Percentiles rank a stretch among this genome's conserved stretches.
phyloP scores from a whole-genome alignment of 2,797 vertebrate genomes.

The Microctenopoma stevenorrisi region DNA sequence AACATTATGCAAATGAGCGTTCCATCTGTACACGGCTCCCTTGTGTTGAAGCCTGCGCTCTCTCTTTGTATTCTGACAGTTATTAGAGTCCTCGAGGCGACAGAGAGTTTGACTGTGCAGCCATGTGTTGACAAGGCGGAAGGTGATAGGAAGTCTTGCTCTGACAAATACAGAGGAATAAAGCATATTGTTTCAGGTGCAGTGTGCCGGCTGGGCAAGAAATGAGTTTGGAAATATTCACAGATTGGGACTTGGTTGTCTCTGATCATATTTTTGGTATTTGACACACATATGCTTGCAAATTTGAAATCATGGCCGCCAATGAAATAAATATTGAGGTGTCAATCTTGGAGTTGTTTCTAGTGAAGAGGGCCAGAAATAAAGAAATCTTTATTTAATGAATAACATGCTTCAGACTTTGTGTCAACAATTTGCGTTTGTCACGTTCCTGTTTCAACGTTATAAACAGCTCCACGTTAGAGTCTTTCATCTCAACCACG shows the following conservation, averaged over 20 bases:
- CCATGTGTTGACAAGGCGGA: constrained; percentile 32
- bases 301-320: neutral
- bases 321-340: too few species aligned
- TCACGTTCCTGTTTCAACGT: neutral
- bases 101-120: constrained; percentile 25
- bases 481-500: neutral
- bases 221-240: constrained; percentile 3
- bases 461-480: too few species aligned
- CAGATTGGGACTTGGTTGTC: too few species aligned
- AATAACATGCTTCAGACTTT: neutral
- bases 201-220: constrained; percentile 23
- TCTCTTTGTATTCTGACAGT: constrained; percentile 26
- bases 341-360: too few species aligned
- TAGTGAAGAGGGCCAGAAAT: too few species aligned
- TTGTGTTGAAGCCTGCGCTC: constrained; percentile 11
- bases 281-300: too few species aligned
- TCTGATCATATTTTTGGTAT: too few species aligned
- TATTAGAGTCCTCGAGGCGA: constrained; percentile 35
- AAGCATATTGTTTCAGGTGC: constrained; percentile 30
- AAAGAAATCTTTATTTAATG: neutral
- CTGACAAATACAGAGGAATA: constrained; percentile 24
- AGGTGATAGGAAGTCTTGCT: constrained; percentile 29
- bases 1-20: constrained; percentile 43
- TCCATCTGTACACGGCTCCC: constrained; percentile 44
- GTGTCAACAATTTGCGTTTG: neutral